These are phyloP conservation scores for Lutraria rhynchaena DNA, from an alignment of 1,140 invertebrate genomes.

Conservation along the genomic window DNA sequence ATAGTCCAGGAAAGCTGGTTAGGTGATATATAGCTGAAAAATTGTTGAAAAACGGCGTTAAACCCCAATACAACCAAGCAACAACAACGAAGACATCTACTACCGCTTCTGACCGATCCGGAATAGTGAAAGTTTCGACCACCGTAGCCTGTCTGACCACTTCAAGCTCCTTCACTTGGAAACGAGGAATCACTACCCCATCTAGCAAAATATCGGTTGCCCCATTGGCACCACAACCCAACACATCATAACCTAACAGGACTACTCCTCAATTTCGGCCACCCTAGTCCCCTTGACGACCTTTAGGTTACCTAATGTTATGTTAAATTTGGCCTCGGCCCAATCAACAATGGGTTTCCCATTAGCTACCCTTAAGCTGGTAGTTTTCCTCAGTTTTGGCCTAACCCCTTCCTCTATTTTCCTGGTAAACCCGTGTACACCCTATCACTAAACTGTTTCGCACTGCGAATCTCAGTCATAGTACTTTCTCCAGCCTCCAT, in stretches of 20 bases:
- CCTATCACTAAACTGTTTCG: background rate
- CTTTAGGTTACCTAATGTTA: background rate
- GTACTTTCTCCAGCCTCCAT: background rate
- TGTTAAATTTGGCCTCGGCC: background rate
- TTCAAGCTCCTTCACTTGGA: background rate
- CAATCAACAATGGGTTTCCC: background rate
- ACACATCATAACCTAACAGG: background rate
- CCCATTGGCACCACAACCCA: background rate
- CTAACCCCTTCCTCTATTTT: background rate
- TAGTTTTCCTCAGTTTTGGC: background rate
- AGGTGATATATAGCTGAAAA: no score
- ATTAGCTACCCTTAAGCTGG: background rate
- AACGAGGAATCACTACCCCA: slow-evolving; percentile 3
- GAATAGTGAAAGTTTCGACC: background rate
- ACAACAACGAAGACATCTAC: no score
- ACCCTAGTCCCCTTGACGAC: background rate
- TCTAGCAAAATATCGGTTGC: slow-evolving; percentile 20
- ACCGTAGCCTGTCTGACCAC: background rate
- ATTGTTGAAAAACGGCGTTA: no score
- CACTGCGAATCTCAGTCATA: background rate
- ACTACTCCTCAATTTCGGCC: no score
- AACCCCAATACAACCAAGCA: no score
- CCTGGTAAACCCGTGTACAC: background rate
- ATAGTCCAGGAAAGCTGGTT: no score
- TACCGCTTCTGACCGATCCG: background rate